A percentile compares a stretch with the other conserved stretches of the same genome.
Conservation (phyloP, 2,113 vertebrate species). For the Alosa alosa region DNA sequence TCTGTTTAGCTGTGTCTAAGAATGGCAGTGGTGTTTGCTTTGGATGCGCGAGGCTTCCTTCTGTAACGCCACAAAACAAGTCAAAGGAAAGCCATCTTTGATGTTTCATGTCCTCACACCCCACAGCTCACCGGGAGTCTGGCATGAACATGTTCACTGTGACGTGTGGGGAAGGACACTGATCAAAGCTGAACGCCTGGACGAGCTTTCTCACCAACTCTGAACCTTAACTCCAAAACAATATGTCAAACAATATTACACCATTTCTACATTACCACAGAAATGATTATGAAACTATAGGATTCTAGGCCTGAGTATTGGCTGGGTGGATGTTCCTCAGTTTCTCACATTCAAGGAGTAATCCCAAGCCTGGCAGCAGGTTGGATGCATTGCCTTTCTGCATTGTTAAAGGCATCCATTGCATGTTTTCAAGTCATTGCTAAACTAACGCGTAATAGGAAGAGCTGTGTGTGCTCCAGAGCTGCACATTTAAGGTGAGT, state of each 20-base stretch:
- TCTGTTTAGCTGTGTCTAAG: constrained; percentile 46
- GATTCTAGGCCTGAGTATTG: not conserved
- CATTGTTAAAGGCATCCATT: too few species aligned
- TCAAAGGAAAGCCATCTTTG: not conserved
- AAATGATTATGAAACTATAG: not conserved
- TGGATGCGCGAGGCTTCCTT: constrained; percentile 45
- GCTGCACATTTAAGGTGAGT: too few species aligned
- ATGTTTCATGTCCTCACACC: not conserved
- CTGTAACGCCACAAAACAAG: not conserved
- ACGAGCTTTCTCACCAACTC: not conserved
- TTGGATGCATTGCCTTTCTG: too few species aligned
- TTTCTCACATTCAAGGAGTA: not conserved
- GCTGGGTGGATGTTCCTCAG: not conserved
- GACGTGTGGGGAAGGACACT: constrained; percentile 28
- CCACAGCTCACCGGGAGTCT: not conserved
- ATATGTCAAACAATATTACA: not conserved
- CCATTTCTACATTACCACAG: not conserved
- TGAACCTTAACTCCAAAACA: not conserved
- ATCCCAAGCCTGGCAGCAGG: too few species aligned
- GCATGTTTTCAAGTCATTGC: too few species aligned
- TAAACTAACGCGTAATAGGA: too few species aligned
- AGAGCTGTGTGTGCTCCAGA: too few species aligned
- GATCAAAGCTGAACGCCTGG: not conserved
- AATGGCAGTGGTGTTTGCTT: constrained; percentile 55
- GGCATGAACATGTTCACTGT: constrained; percentile 20